A percentile compares a stretch with the other conserved stretches of the same genome.
These are phyloP conservation scores for Eupleurogrammus muticus DNA, from an alignment of 2,797 vertebrate species.

Conservation along the genomic window DNA sequence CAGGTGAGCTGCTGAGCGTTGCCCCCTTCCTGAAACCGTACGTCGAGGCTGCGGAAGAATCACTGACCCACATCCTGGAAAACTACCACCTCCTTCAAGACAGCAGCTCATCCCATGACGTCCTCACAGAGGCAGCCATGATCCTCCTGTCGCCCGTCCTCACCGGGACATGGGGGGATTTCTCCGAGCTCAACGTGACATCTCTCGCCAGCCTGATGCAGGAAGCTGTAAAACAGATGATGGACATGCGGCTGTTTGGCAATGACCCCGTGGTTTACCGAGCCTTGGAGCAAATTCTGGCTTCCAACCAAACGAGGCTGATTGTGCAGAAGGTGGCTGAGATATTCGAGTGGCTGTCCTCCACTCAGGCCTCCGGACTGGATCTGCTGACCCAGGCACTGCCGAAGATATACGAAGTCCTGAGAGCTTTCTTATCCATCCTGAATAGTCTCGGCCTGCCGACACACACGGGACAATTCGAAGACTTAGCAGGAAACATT, in stretches of 20 bases:
- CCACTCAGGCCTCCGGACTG: slow-evolving; percentile 62
- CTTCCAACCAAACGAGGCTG: slow-evolving; percentile 47
- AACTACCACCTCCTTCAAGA: slow-evolving; percentile 56
- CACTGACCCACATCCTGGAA: slow-evolving; percentile 61
- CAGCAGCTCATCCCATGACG: slow-evolving; percentile 30
- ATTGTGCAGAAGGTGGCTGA: slow-evolving; percentile 57
- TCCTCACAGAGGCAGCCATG: slow-evolving; percentile 65
- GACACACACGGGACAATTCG: slow-evolving; percentile 39
- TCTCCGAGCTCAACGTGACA: slow-evolving; percentile 16
- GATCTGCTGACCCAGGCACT: slow-evolving; percentile 71
- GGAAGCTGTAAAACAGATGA: slow-evolving; percentile 51
- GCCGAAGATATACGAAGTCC: slow-evolving; percentile 56
- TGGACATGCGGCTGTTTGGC: slow-evolving; percentile 62
- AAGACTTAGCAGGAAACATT: slow-evolving; percentile 64
- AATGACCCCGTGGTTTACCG: slow-evolving; percentile 60
- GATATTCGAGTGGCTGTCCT: slow-evolving; percentile 67
- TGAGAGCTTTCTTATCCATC: slow-evolving; percentile 53
- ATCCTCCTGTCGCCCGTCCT: slow-evolving; percentile 67
- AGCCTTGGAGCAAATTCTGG: slow-evolving; percentile 65
- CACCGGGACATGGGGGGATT: slow-evolving; percentile 52
- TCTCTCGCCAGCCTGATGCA: slow-evolving; percentile 52
- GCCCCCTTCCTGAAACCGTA: slow-evolving; percentile 60
- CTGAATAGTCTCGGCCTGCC: slow-evolving; percentile 46
- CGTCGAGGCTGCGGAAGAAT: slow-evolving; percentile 48
- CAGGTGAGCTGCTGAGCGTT: slow-evolving; percentile 50